Conservation (phyloP, 1,140 invertebrate genomes). For the Galendromus occidentalis region DNA sequence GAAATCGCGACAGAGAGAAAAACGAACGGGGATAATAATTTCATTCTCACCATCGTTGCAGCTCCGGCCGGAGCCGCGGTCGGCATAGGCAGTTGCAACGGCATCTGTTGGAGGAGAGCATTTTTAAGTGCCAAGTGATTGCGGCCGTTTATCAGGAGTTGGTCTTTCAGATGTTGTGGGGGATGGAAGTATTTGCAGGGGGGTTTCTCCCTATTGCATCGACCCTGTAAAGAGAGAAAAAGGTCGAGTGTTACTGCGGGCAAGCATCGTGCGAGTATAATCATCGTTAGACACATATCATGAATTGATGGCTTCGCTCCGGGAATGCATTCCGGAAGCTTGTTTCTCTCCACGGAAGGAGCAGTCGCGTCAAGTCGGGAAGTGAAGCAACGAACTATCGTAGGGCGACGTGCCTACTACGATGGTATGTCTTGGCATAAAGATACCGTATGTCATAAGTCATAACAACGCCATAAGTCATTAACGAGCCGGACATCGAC, state of each 20-base stretch:
- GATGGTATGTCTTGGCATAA: no score
- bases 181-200: conserved; percentile 99
- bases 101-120: conserved; percentile 87
- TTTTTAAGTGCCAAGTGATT: conserved; percentile 97
- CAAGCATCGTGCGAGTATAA: no score
- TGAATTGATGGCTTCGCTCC: no score
- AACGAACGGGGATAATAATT: background rate
- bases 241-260: conserved; percentile 5
- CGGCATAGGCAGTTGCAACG: conserved; percentile 62
- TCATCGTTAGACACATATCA: no score
- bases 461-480: no score
- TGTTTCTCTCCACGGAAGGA: no score
- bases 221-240: conserved; percentile 52
- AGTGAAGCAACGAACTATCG: no score
- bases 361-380: no score
- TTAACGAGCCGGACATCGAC: no score
- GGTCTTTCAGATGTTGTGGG: conserved; percentile 97
- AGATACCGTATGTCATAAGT: no score
- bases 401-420: no score
- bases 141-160: conserved; percentile 94
- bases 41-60: conserved; percentile 51
- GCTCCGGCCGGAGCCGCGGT: conserved; percentile 57
- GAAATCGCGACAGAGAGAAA: conserved; percentile 10
- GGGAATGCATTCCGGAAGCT: no score
- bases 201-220: conserved; percentile 97